Percentiles rank a stretch among this genome's conserved stretches.
phyloP scores from a whole-genome alignment of 1,140 invertebrate genomes.

The Globodera ellingtonae region DNA sequence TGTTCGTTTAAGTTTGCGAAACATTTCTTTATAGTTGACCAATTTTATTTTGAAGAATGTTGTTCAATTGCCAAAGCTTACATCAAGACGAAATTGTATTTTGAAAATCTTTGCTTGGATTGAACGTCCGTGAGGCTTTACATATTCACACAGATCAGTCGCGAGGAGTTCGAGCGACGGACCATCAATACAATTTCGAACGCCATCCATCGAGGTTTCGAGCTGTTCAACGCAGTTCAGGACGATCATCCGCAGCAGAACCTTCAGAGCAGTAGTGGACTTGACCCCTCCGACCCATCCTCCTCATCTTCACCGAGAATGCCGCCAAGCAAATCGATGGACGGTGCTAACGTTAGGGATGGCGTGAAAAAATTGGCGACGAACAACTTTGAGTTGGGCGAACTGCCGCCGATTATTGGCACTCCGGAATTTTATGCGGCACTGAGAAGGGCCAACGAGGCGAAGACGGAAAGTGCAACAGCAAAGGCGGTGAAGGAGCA shows the following conservation, averaged over 20 bases:
- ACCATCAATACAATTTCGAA: constrained; percentile 3
- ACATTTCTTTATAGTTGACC: not conserved
- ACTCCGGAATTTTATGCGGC: not conserved
- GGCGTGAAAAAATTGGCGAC: not conserved
- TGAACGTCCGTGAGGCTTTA: not conserved
- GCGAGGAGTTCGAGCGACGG: constrained; percentile 10
- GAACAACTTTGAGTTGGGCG: not conserved
- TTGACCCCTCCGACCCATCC: not conserved
- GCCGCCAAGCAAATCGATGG: not conserved
- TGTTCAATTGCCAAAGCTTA: not conserved
- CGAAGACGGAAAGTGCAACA: not conserved
- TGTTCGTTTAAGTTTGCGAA: not conserved
- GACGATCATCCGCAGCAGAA: not conserved
- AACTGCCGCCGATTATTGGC: constrained; percentile 7
- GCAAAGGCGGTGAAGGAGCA: not conserved
- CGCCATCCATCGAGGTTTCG: not conserved
- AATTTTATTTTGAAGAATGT: not conserved
- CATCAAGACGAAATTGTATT: not conserved
- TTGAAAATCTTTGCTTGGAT: not conserved
- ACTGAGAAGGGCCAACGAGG: not conserved
- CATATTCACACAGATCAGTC: not conserved
- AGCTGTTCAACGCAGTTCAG: not conserved
- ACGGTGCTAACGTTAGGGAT: not conserved
- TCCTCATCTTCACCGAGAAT: not conserved
- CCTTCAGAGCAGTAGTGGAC: not conserved